Percentiles rank a stretch among this genome's conserved stretches.
phyloP scores from a whole-genome alignment of 2,797 vertebrate genomes.

The Enteromius viviparus region DNA sequence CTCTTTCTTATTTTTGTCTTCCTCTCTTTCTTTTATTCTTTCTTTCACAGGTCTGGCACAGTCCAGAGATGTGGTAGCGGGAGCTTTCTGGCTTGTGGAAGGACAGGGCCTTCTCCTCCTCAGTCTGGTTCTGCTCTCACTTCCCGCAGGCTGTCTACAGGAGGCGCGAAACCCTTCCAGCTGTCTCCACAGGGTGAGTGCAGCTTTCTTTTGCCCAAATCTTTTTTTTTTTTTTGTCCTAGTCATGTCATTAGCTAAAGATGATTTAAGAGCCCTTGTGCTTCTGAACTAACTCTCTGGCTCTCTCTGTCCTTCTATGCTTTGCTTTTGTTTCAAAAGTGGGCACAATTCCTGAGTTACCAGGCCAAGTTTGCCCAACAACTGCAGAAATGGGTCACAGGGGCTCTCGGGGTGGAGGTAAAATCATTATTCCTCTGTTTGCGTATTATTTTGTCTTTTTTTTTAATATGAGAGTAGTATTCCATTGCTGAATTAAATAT shows the following conservation, averaged over 20 bases:
- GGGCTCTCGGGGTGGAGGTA: slow-evolving; percentile 60
- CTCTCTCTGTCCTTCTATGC: slow-evolving; percentile 11
- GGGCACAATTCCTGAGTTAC: slow-evolving; percentile 80
- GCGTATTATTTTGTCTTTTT: not conserved
- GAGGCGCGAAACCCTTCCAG: slow-evolving; percentile 85
- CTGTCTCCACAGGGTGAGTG: slow-evolving; percentile 88
- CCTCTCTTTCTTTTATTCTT: not conserved
- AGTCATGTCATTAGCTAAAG: slow-evolving; percentile 3
- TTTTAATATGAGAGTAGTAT: not conserved
- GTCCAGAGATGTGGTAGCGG: slow-evolving; percentile 85
- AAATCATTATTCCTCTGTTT: slow-evolving; percentile 13
- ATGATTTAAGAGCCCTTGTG: not conserved
- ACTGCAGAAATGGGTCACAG: slow-evolving; percentile 56
- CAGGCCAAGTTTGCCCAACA: slow-evolving; percentile 71
- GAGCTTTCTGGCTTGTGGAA: slow-evolving; percentile 80
- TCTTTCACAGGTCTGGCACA: slow-evolving; percentile 72
- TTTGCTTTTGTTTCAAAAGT: slow-evolving; percentile 64
- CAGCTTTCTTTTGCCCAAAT: not conserved
- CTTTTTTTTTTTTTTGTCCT: no score
- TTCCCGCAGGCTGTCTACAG: slow-evolving; percentile 85
- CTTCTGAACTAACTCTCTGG: slow-evolving; percentile 21
- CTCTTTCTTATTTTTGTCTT: not conserved
- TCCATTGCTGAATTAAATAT: not conserved
- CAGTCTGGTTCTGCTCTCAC: slow-evolving; percentile 71
- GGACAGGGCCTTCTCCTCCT: slow-evolving; percentile 83